Base-by-base conservation (phyloP, 2,888 invertebrate species). In the Tillus elongatus region DNA sequence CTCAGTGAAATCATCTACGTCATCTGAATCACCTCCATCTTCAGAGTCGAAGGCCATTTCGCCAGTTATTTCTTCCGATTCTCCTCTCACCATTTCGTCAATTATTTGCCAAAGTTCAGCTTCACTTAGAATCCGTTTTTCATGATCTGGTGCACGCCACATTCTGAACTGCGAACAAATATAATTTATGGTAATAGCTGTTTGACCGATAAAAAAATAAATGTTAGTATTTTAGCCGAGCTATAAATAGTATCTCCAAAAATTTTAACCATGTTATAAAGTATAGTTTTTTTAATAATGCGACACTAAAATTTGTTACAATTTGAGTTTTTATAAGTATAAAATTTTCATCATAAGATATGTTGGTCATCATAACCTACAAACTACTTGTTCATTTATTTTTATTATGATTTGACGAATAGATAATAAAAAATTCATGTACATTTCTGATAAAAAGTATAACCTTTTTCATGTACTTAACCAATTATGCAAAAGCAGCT, bases 31-130 rank as follows among this genome's bases (percentile, higher is more conserved):
- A 29, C 30, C 30, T 10, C 30, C 30, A 29, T 29, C 30, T 29
- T 29, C 30, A 29, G 30, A 29, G 30, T 29, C 30, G n/a, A 10
- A 4, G 30, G 30, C 30, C 30, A 29, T 29, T 29, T 29, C 30
- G 11, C n/a, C 6, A 9, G 30, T 29, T 29, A 29, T 29, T 8
- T 11, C 30, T 29, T 19, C 24, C n/a, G 6, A 6, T 19, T 19
- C 24, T 19, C n/a, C 24, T n/a, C 6, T 19, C 24, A 19, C n/a
- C 24, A 19, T 19, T 8, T 19, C 24, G 6, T 19, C 24, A 19
- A n/a, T n/a, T 19, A 19, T 19, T 8, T 19, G 6, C 24, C n/a
- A 6, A 19, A 19, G 24, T 19, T 19, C 24, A 19, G 24, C 24
- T 19, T 19, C 6, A 8, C 6, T 19, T n/a, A 19, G 6, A 19